Evolutionary conservation across 2,797 vertebrate genomes (phyloP).

Genomic region (Silurus lanzhouensis): DNA sequence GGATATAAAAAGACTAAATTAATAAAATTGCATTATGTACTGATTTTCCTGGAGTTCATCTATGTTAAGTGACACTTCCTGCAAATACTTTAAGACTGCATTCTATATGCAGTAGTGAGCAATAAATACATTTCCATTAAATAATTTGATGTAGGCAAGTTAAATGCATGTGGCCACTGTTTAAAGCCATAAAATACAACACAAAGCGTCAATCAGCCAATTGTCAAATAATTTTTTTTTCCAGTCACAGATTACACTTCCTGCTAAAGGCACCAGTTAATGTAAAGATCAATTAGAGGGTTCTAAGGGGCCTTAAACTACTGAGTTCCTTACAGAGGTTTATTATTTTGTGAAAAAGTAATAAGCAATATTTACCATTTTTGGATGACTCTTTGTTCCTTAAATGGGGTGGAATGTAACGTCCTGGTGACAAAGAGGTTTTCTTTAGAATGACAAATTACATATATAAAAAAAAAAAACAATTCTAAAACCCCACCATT

Average conservation of each 20-base stretch:
- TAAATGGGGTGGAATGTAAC: conserved; percentile 95
- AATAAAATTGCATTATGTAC: too few species aligned
- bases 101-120: too few species aligned
- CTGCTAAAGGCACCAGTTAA: neutral
- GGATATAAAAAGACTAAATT: too few species aligned
- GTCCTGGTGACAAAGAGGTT: conserved; percentile 71
- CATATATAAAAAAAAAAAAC: too few species aligned
- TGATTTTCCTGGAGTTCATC: too few species aligned
- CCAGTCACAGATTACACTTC: neutral
- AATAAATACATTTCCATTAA: too few species aligned
- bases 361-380: conserved; percentile 69
- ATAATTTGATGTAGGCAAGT: too few species aligned
- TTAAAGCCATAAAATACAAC: neutral
- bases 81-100: too few species aligned
- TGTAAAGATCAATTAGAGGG: neutral
- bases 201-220: neutral
- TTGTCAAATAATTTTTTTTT: neutral
- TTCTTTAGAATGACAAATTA: neutral
- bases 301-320: neutral
- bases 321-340: neutral
- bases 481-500: neutral
- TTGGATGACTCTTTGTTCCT: conserved; percentile 89
- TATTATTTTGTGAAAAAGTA: neutral
- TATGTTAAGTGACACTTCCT: too few species aligned
- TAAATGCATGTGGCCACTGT: neutral